phyloP scores from a whole-genome alignment of 2,888 invertebrate species.

The Orthonychiurus folsomi region DNA sequence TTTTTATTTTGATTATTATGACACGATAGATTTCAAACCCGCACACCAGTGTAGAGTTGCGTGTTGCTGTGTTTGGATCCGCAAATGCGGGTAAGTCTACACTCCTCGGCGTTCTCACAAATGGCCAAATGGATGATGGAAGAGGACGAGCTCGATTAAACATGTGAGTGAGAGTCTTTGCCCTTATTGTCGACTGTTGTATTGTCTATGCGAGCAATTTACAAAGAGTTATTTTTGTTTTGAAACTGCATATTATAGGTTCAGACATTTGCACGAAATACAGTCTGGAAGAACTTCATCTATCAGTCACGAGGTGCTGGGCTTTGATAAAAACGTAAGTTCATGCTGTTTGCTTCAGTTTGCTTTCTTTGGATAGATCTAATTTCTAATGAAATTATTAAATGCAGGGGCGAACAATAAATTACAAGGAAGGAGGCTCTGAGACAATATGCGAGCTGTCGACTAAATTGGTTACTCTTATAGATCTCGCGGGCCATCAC shows the following conservation, averaged over 20 bases:
- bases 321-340: conserved; percentile 69
- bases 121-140: conserved; percentile 92
- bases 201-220: too few species aligned
- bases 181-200: too few species aligned
- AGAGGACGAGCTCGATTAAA: conserved; percentile 87
- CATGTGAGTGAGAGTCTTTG: too few species aligned
- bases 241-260: too few species aligned
- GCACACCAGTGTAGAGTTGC: conserved; percentile 76
- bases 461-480: conserved; percentile 83
- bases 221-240: too few species aligned
- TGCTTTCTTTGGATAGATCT: background rate
- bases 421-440: conserved; percentile 75
- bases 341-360: conserved; percentile 3
- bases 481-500: conserved; percentile 91
- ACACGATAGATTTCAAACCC: conserved; percentile 64
- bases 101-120: conserved; percentile 85
- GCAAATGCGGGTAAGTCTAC: conserved; percentile 59
- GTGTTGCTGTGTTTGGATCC: conserved; percentile 87
- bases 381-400: background rate
- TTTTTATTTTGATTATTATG: conserved; percentile 5
- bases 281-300: conserved; percentile 88
- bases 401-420: conserved; percentile 67
- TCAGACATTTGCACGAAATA: conserved; percentile 86
- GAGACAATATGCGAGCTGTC: conserved; percentile 90
- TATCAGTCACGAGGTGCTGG: conserved; percentile 91